Percentiles rank a stretch among this genome's conserved stretches.
Conservation (phyloP, 2,888 invertebrate species). For the Hemistola chrysoprasaria region DNA sequence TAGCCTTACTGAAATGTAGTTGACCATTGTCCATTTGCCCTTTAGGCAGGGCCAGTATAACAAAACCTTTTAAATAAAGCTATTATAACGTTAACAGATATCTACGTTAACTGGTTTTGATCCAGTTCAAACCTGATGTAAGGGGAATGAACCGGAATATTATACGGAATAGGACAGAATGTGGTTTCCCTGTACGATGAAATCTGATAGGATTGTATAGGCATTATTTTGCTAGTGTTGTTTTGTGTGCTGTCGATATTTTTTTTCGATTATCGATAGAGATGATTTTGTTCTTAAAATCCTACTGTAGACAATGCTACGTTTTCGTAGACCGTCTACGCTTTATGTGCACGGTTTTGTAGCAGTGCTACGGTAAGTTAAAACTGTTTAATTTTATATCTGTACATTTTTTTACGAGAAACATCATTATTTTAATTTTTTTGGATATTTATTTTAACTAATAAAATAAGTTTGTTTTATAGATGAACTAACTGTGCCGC, state of each 20-base stretch:
- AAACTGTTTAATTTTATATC: no score
- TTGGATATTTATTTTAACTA: not conserved
- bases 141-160: conserved; percentile 64
- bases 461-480: no score
- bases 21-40: conserved; percentile 61
- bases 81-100: conserved; percentile 25
- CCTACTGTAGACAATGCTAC: not conserved
- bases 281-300: no score
- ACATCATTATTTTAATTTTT: no score
- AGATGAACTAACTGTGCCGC: no score
- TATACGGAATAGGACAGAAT: conserved; percentile 65
- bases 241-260: conserved; percentile 17
- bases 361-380: no score
- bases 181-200: conserved; percentile 70
- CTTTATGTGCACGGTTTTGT: no score
- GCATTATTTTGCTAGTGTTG: conserved; percentile 31
- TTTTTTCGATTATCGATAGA: not conserved
- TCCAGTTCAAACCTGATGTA: conserved; percentile 55
- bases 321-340: no score
- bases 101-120: conserved; percentile 44
- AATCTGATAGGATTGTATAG: conserved; percentile 56
- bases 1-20: conserved; percentile 54
- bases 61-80: conserved; percentile 30
- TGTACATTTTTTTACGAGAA: no score
- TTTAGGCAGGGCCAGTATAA: conserved; percentile 40